Percentiles rank a stretch among this genome's conserved stretches.
Evolutionary conservation across 2,113 vertebrate genomes (phyloP).

Genomic region (Cyprinodon tularosa): DNA sequence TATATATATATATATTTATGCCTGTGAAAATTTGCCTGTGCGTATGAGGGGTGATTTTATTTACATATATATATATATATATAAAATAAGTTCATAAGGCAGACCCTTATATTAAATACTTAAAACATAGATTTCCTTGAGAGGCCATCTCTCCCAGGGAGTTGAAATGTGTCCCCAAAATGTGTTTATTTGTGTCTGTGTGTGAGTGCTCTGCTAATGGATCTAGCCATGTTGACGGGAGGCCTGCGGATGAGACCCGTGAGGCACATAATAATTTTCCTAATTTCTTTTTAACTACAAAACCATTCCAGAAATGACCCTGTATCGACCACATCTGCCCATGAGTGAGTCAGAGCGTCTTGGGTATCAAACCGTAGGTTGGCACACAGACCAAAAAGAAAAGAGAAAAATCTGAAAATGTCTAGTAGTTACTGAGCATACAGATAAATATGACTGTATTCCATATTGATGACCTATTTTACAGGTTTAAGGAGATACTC

Average conservation of each 20-base stretch:
- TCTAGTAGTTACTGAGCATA: too few species aligned
- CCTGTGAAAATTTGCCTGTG: slow-evolving; percentile 24
- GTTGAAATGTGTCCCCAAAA: slow-evolving; percentile 13
- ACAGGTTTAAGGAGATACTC: too few species aligned
- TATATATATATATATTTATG: too few species aligned
- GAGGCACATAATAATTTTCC: slow-evolving; percentile 76
- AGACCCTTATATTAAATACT: slow-evolving; percentile 35
- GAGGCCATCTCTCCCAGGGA: slow-evolving; percentile 8
- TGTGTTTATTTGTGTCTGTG: slow-evolving; percentile 15
- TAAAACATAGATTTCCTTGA: slow-evolving; percentile 34
- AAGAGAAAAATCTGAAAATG: too few species aligned
- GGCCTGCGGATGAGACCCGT: slow-evolving; percentile 39
- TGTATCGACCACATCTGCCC: slow-evolving; percentile 71
- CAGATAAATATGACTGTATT: too few species aligned
- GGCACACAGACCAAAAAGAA: neutral
- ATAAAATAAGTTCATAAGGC: slow-evolving; percentile 24
- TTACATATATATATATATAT: too few species aligned
- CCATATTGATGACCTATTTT: too few species aligned
- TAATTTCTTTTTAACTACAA: slow-evolving; percentile 84
- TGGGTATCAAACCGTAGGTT: slow-evolving; percentile 35
- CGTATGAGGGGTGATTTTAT: slow-evolving; percentile 61
- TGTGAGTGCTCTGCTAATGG: slow-evolving; percentile 36
- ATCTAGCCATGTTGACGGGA: slow-evolving; percentile 46
- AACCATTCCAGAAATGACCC: slow-evolving; percentile 69
- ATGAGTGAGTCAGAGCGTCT: slow-evolving; percentile 3